phyloP scores from a whole-genome alignment of 2,888 invertebrate species.

The Drosophila putrida region DNA sequence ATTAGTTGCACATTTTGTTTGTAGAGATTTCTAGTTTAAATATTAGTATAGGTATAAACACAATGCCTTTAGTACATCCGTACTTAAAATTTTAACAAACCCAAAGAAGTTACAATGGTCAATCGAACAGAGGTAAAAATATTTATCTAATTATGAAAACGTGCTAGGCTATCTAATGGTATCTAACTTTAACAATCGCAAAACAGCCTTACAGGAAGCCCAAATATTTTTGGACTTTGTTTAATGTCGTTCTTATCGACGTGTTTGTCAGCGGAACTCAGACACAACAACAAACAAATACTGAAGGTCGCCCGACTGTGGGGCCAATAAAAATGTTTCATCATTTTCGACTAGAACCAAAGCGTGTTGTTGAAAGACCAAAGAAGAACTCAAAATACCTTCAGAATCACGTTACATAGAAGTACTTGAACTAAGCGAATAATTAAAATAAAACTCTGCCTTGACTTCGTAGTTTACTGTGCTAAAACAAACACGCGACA shows the following conservation, averaged over 20 bases:
- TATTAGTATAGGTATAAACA: no score
- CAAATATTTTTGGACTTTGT: not conserved
- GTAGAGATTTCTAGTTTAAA: no score
- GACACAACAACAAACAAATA: constrained; percentile 8
- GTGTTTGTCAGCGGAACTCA: not conserved
- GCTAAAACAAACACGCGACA: constrained; percentile 11
- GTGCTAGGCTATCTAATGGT: not conserved
- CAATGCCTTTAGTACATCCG: no score
- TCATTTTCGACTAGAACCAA: constrained; percentile 7
- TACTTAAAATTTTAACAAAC: no score
- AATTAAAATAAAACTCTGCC: constrained; percentile 22
- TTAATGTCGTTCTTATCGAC: constrained; percentile 26
- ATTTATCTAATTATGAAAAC: not conserved
- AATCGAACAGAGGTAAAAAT: not conserved
- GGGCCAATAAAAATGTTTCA: constrained; percentile 21
- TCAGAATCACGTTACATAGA: constrained; percentile 33
- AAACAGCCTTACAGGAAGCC: constrained; percentile 3
- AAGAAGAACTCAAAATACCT: constrained; percentile 17
- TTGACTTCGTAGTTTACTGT: constrained; percentile 14
- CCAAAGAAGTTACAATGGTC: not conserved
- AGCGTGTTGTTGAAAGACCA: constrained; percentile 12
- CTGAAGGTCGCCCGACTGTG: constrained; percentile 22
- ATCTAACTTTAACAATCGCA: not conserved
- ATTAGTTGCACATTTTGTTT: no score
- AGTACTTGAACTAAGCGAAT: constrained; percentile 16